Conservation (phyloP, 2,797 vertebrate species). For the Pteropus rufus region DNA sequence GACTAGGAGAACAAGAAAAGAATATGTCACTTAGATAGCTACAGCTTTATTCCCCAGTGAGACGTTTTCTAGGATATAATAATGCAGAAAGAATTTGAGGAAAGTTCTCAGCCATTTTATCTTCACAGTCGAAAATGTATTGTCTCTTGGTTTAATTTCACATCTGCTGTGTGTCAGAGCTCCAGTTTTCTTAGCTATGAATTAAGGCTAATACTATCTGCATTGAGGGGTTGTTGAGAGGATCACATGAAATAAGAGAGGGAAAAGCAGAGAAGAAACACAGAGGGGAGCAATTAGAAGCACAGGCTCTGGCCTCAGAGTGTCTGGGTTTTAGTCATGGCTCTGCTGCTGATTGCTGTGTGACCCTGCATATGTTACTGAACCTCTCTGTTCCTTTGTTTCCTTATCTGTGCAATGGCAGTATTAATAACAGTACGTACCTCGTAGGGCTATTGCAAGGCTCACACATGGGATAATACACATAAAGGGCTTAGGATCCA, state of each 20-base stretch:
- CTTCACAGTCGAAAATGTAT: background rate
- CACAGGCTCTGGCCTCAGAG: background rate
- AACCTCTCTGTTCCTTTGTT: background rate
- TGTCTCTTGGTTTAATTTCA: background rate
- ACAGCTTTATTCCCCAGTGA: fast-evolving
- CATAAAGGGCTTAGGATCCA: background rate
- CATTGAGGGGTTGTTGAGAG: background rate
- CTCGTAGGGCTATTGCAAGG: background rate
- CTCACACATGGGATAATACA: background rate
- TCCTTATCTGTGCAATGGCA: background rate
- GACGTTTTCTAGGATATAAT: background rate
- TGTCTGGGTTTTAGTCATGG: background rate
- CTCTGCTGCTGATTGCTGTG: background rate
- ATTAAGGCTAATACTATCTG: background rate
- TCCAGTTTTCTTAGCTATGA: background rate
- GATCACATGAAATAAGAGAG: background rate
- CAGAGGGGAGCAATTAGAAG: background rate
- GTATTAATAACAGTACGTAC: background rate
- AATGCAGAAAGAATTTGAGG: background rate
- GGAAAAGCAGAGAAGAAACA: background rate
- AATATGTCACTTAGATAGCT: background rate
- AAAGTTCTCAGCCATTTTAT: background rate
- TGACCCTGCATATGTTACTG: background rate
- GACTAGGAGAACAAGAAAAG: background rate
- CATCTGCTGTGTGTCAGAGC: background rate